Evolutionary conservation across 2,113 vertebrate species (phyloP).

Genomic region (Corythaixoides concolor): DNA sequence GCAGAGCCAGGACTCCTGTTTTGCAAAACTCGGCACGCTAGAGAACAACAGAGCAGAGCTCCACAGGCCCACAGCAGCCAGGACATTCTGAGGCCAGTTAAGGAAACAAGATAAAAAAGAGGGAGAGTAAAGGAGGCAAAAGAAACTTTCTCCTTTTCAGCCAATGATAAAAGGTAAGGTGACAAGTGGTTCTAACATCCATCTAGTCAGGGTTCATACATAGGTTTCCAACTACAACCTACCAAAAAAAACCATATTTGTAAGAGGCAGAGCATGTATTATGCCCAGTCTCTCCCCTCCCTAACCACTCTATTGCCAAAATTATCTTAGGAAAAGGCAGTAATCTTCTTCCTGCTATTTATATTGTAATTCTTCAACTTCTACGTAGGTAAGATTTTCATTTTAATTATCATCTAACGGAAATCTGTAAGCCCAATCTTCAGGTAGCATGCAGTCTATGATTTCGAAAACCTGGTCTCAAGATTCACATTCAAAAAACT

Average conservation of each 20-base stretch:
- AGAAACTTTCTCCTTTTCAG: background rate
- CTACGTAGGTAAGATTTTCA: background rate
- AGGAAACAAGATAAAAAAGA: background rate
- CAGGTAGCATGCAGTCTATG: fast-evolving
- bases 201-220: background rate
- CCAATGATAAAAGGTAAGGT: background rate
- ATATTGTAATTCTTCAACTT: background rate
- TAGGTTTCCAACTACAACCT: background rate
- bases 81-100: background rate
- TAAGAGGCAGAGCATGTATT: background rate
- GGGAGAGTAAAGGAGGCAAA: background rate
- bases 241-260: background rate
- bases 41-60: background rate
- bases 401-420: background rate
- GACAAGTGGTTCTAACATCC: background rate
- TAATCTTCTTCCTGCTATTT: background rate
- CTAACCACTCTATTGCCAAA: background rate
- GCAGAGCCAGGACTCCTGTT: background rate
- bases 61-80: background rate
- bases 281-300: background rate
- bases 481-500: background rate
- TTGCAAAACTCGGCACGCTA: background rate
- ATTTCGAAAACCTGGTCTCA: background rate
- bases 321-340: background rate
- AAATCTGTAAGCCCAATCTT: background rate